phyloP scores from a whole-genome alignment of 35 echinoderm and acorn worm species.

The Heliocidaris tuberculata region DNA sequence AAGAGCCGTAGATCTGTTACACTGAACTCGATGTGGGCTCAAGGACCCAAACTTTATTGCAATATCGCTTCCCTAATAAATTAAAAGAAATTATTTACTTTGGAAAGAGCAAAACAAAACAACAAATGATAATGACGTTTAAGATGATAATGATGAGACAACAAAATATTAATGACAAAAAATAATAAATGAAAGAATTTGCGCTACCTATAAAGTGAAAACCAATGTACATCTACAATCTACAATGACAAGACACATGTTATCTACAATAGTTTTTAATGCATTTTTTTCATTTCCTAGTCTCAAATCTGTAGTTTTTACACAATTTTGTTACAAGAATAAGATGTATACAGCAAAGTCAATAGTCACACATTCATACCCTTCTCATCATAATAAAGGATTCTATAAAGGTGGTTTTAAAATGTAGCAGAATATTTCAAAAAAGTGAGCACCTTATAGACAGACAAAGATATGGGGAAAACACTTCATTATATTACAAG shows the following conservation, averaged over 20 bases:
- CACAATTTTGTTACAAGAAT: slow-evolving; percentile 40
- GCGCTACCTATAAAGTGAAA: not conserved
- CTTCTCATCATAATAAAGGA: not conserved
- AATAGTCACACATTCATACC: slow-evolving; percentile 29
- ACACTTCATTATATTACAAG: not conserved
- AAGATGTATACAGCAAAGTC: not conserved
- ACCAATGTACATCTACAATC: slow-evolving; percentile 21
- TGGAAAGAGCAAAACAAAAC: slow-evolving; percentile 44
- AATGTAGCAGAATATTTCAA: not conserved
- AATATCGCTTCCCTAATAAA: slow-evolving; percentile 52
- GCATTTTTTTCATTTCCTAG: not conserved
- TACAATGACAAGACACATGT: slow-evolving; percentile 30
- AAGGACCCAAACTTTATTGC: slow-evolving; percentile 40
- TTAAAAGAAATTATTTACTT: slow-evolving; percentile 51
- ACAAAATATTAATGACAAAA: slow-evolving; percentile 15
- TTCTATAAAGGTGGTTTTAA: slow-evolving; percentile 1
- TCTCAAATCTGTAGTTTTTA: slow-evolving; percentile 25
- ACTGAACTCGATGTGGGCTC: slow-evolving; percentile 29
- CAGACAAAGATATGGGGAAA: not conserved
- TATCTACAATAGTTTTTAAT: slow-evolving; percentile 22
- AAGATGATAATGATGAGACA: not conserved
- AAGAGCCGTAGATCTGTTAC: not conserved
- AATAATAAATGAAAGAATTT: not conserved
- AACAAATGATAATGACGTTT: not conserved
- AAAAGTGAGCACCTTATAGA: not conserved